Percentiles rank a stretch among this genome's conserved stretches.
phyloP scores from a whole-genome alignment of 2,797 vertebrate species.

The Cuniculus paca region DNA sequence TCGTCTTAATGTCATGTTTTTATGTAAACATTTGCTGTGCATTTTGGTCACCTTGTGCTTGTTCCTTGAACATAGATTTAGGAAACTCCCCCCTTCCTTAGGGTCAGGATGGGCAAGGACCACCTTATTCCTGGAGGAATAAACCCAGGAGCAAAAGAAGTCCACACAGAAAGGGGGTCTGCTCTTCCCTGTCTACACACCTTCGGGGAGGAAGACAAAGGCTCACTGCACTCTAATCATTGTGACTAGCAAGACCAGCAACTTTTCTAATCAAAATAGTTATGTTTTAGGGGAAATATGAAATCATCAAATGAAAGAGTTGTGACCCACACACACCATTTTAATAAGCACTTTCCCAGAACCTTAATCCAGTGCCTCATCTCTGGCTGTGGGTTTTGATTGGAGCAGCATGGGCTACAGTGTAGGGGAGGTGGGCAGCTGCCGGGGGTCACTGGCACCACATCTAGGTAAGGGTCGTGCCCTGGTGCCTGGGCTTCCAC shows the following conservation, averaged over 20 bases:
- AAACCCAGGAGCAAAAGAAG: conserved; percentile 12
- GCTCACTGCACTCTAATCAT: not conserved
- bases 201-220: not conserved
- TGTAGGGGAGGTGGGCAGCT: not conserved
- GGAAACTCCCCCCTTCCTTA: not conserved
- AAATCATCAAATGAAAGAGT: conserved; percentile 15
- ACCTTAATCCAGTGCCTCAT: not conserved
- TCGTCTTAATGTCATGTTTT: not conserved
- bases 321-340: not conserved
- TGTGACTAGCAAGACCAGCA: not conserved
- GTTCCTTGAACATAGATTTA: not conserved
- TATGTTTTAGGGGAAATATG: conserved; percentile 40
- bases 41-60: not conserved
- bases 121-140: not conserved
- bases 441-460: not conserved
- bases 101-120: not conserved
- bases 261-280: conserved; percentile 26
- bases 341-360: conserved; percentile 42
- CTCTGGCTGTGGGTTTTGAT: not conserved
- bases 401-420: not conserved
- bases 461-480: not conserved
- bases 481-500: conserved; percentile 1
- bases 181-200: not conserved
- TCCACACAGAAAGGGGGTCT: not conserved
- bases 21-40: not conserved